Percentiles rank a stretch among this genome's conserved stretches.
These are phyloP conservation scores for Pseudomyrmex flavicornis DNA, from an alignment of 1,140 invertebrate species.

Conservation along the genomic window DNA sequence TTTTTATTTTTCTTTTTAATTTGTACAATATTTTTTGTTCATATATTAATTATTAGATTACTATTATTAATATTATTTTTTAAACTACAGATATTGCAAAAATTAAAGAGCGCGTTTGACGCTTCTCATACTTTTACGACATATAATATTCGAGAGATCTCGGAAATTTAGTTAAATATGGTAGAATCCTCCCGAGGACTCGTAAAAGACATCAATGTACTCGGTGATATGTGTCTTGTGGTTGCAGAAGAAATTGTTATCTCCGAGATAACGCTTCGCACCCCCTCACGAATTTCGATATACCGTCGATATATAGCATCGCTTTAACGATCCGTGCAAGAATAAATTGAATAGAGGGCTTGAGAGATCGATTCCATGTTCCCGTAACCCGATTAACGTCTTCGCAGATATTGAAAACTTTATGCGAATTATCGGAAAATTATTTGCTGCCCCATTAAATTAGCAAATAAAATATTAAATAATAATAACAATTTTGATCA, in stretches of 20 bases:
- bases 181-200: neutral
- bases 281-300: slow-evolving; percentile 36
- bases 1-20: neutral
- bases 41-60: too few relatives aligned
- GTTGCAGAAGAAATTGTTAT: slow-evolving; percentile 39
- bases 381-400: slow-evolving; percentile 42
- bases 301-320: slow-evolving; percentile 6
- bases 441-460: slow-evolving; percentile 40
- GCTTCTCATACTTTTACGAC: slow-evolving; percentile 7
- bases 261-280: slow-evolving; percentile 24
- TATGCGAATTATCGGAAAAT: slow-evolving; percentile 50
- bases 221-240: slow-evolving; percentile 33
- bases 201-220: slow-evolving; percentile 16
- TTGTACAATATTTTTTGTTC: too few relatives aligned
- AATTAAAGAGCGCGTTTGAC: neutral
- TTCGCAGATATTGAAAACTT: slow-evolving; percentile 52
- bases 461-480: slow-evolving; percentile 34
- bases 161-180: slow-evolving; percentile 29
- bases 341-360: slow-evolving; percentile 50
- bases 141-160: neutral
- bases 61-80: too few relatives aligned
- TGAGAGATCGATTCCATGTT: slow-evolving; percentile 43
- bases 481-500: neutral
- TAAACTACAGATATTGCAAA: too few relatives aligned
- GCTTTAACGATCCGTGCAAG: slow-evolving; percentile 49